Percentiles rank a stretch among this genome's conserved stretches.
Evolutionary conservation across 2,113 vertebrate species (phyloP).

Genomic region (Lampris incognitus): DNA sequence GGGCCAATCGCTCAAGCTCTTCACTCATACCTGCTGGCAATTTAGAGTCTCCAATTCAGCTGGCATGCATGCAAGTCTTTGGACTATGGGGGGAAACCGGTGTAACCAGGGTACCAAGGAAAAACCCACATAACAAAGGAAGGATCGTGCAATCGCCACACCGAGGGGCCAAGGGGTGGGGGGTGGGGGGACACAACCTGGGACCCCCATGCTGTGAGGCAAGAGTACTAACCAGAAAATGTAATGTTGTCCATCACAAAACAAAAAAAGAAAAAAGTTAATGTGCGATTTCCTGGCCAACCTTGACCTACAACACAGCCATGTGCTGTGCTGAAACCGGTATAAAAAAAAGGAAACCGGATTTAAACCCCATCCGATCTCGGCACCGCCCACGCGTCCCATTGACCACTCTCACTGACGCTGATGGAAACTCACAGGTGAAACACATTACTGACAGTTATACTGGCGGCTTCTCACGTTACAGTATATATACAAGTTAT

Average conservation of each 20-base stretch:
- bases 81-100: too few species aligned
- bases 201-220: too few species aligned
- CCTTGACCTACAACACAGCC: conserved; percentile 59
- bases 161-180: too few species aligned
- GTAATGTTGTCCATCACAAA: conserved; percentile 11
- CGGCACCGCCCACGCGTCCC: conserved; percentile 63
- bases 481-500: conserved; percentile 82
- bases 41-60: too few species aligned
- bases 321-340: conserved; percentile 55
- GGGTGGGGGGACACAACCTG: too few species aligned
- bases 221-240: not conserved
- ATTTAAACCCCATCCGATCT: conserved; percentile 21
- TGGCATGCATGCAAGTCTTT: too few species aligned
- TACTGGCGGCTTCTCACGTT: conserved; percentile 77
- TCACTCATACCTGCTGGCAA: too few species aligned
- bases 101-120: too few species aligned
- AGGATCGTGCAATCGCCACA: too few species aligned
- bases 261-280: conserved; percentile 44
- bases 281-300: conserved; percentile 33
- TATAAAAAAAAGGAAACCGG: conserved; percentile 41
- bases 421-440: conserved; percentile 85
- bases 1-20: too few species aligned
- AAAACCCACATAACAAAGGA: too few species aligned
- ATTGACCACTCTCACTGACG: conserved; percentile 85
- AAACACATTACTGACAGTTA: conserved; percentile 75